Evolutionary conservation across 2,113 vertebrate species (phyloP).

Genomic region (Rhagologus leucostigma): DNA sequence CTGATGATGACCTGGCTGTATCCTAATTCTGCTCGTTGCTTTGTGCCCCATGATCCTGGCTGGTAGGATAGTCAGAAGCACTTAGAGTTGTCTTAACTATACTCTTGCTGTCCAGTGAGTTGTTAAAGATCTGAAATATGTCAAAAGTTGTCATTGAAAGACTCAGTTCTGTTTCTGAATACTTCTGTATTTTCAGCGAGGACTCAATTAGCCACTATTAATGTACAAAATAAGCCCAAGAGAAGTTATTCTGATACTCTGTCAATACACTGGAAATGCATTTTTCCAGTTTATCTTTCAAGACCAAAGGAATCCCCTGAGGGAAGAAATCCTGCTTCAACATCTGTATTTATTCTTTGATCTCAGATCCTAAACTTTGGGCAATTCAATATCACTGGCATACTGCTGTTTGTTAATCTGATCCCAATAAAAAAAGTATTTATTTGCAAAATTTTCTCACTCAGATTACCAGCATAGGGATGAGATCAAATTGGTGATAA

Average conservation of each 20-base stretch:
- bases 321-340: not conserved
- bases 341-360: not conserved
- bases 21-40: not conserved
- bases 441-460: not conserved
- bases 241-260: not conserved
- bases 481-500: not conserved
- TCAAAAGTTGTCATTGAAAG: not conserved
- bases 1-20: not conserved
- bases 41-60: not conserved
- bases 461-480: not conserved
- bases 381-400: not conserved
- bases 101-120: not conserved
- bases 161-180: not conserved
- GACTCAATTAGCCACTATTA: not conserved
- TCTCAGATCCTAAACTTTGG: not conserved
- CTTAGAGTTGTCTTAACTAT: not conserved
- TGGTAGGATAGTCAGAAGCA: not conserved
- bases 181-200: not conserved
- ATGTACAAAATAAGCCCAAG: not conserved
- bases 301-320: not conserved
- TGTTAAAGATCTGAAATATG: not conserved
- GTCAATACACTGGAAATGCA: not conserved
- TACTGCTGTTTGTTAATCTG: not conserved
- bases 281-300: not conserved
- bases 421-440: not conserved